Evolutionary conservation across 2,113 vertebrate genomes (phyloP).

Genomic region (Marmota flaviventris): DNA sequence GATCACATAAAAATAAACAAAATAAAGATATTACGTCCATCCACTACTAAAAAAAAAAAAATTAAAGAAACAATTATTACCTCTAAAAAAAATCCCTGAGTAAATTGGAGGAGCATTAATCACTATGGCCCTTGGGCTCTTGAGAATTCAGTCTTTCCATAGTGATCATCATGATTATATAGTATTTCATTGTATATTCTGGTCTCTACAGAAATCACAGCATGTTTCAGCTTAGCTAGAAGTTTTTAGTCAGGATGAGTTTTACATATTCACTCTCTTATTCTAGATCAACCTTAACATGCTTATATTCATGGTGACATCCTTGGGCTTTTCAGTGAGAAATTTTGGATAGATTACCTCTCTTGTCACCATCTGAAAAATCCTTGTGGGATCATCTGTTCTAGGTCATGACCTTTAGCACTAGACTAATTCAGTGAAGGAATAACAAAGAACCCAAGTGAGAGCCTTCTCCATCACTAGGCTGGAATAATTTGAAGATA

Average conservation of each 20-base stretch:
- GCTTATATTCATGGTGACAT: not conserved
- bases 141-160: conserved; percentile 16
- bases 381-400: not conserved
- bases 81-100: not conserved
- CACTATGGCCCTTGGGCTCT: not conserved
- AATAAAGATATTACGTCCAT: no score
- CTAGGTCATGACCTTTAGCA: not conserved
- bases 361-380: not conserved
- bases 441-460: not conserved
- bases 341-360: not conserved
- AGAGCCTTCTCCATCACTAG: not conserved
- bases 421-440: not conserved
- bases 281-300: not conserved
- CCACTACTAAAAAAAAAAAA: no score
- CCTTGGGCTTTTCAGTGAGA: not conserved
- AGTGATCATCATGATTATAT: conserved; percentile 45
- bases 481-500: not conserved
- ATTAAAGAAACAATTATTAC: no score
- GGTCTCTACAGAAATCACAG: conserved; percentile 17
- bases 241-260: conserved; percentile 1
- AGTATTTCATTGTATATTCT: conserved; percentile 59
- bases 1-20: no score
- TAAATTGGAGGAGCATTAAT: conserved; percentile 18
- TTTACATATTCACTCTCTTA: not conserved
- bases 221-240: conserved; percentile 44